These are phyloP conservation scores for Thaumetopoea pityocampa DNA, from an alignment of 1,140 invertebrate species.

Conservation along the genomic window DNA sequence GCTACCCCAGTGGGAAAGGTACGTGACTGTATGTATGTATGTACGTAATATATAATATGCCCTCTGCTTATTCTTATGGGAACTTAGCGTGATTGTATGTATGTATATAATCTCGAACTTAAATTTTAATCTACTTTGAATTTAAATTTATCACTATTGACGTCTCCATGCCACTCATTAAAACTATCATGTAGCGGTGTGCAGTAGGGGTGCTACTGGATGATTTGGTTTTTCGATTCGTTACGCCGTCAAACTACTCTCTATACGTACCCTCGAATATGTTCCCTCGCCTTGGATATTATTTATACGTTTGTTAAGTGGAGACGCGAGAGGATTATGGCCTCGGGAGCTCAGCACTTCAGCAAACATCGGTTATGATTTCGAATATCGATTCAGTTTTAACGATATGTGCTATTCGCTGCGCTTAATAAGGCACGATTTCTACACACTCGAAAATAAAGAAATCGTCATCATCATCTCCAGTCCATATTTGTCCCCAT, in stretches of 20 bases:
- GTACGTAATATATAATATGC: too few species aligned
- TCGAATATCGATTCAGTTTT: conserved; percentile 60
- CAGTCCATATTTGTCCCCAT: too few species aligned
- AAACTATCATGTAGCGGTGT: conserved; percentile 70
- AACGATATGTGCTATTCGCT: conserved; percentile 27
- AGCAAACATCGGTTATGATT: conserved; percentile 72
- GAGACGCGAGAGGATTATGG: conserved; percentile 68
- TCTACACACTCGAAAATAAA: too few species aligned
- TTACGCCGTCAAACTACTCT: conserved; percentile 75
- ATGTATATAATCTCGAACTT: too few species aligned
- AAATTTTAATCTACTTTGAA: not conserved
- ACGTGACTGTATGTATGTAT: too few species aligned
- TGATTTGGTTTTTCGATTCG: conserved; percentile 76
- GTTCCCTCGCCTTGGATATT: conserved; percentile 73
- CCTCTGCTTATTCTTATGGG: too few species aligned
- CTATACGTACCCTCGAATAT: conserved; percentile 66
- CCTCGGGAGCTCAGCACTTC: conserved; percentile 66
- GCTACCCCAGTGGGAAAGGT: too few species aligned
- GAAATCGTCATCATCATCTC: too few species aligned
- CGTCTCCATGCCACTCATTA: conserved; percentile 37
- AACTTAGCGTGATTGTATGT: too few species aligned
- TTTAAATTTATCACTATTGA: conserved; percentile 13
- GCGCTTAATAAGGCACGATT: too few species aligned
- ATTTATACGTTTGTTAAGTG: conserved; percentile 75
- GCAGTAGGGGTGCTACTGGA: conserved; percentile 72